These are phyloP conservation scores for Drosophila subsilvestris DNA, from an alignment of 2,888 invertebrate species.

Conservation along the genomic window DNA sequence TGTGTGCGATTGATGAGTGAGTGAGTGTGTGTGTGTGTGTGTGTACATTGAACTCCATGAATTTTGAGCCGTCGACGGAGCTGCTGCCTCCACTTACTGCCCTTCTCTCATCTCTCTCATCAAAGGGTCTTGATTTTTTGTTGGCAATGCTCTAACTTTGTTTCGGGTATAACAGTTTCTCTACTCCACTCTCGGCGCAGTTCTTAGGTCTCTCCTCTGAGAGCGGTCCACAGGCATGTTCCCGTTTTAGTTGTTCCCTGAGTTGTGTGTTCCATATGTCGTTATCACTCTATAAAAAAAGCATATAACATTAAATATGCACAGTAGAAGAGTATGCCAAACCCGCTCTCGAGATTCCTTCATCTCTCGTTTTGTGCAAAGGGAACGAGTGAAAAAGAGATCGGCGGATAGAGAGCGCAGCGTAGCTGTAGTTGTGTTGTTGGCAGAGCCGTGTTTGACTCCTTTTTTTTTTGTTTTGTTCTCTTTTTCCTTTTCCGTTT, in stretches of 20 bases:
- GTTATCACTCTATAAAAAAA: too few relatives aligned
- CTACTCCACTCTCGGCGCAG: background rate
- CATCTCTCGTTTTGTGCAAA: background rate
- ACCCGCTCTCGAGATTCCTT: constrained; percentile 48
- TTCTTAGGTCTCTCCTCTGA: background rate
- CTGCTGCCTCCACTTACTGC: background rate
- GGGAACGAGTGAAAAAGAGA: background rate
- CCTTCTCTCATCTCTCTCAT: background rate
- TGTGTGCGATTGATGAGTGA: constrained; percentile 15
- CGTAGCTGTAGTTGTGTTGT: background rate
- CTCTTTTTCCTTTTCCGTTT: constrained; percentile 26
- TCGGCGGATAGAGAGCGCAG: background rate
- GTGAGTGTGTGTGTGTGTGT: constrained; percentile 22
- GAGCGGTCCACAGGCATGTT: too few relatives aligned
- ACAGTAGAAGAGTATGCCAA: background rate
- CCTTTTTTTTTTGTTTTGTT: constrained; percentile 32
- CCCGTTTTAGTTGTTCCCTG: too few relatives aligned
- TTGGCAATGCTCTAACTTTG: background rate
- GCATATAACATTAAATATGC: background rate
- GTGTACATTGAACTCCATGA: constrained; percentile 53
- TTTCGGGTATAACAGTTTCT: background rate
- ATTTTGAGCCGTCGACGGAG: background rate
- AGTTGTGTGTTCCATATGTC: too few relatives aligned
- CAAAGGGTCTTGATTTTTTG: background rate
- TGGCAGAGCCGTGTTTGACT: constrained; percentile 20